Evolutionary conservation across 2,113 vertebrate species (phyloP), one percentile per base, ranked within the genome.

Genomic region (Coreoperca whiteheadi): DNA sequence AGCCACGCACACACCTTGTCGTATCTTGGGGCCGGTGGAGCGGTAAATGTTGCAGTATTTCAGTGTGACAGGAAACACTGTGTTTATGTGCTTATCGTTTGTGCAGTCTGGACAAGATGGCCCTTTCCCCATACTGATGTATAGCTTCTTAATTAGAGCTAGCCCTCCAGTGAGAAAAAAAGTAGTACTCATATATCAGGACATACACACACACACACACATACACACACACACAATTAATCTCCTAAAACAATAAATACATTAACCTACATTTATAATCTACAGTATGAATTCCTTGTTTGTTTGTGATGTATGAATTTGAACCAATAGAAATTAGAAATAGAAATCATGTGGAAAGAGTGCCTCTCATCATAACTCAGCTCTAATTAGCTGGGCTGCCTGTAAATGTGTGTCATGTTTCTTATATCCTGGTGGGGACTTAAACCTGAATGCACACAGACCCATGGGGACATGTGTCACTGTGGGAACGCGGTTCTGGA

Each of bases 41-140:
- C 71, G 18, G 77, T 85, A 91, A 92, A 88, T 83, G 84, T 84
- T 86, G 87, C 86, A 75, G 83, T 93, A 92, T 89, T 89, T 93
- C 85, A 88, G 69, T 15, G 63, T 88, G 87, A 88, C 87, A 88
- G 66, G 63, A 70, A 86, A 79, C 69, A 78, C 68, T 79, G 82
- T 84, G 80, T 92, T 90, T 91, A 77, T 91, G 82, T 76, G 81
- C 81, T 87, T 75, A 83, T 84, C 48, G 43, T 81, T 79, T 43
- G 74, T 69, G 81, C 75, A 86, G 86, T 67, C 51, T n/a, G 43
- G 32, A 85, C 72, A 57, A 77, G 75, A 87, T 48, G 39, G 34
- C 51, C 59, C 74, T 74, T 81, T 79, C 32, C 64, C 60, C 81
- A 69, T 77, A 82, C 82, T 88, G 89, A 94, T 94, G 73, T 82